Conservation (phyloP, 92 coral and sea anemone species). For the Micromussa lordhowensis region DNA sequence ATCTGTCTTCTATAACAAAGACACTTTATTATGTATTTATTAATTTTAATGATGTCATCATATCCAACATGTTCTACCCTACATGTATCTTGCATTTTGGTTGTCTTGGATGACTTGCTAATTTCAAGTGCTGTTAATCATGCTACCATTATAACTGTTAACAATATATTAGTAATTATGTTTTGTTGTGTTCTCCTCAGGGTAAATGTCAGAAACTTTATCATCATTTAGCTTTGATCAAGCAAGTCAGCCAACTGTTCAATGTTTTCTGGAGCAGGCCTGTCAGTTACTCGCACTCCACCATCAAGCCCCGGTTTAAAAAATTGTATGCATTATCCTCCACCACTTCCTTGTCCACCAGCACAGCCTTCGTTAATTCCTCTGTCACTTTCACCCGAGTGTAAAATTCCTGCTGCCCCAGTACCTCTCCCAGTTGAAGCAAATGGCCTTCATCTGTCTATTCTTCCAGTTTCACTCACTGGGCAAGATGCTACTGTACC, state of each 20-base stretch:
- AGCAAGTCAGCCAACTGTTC: not conserved
- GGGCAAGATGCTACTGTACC: constrained; percentile 18
- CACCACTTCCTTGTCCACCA: constrained; percentile 84
- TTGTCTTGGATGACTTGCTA: too few relatives aligned
- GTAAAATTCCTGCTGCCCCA: constrained; percentile 29
- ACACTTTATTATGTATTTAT: too few relatives aligned
- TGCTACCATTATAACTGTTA: too few relatives aligned
- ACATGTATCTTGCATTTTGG: too few relatives aligned
- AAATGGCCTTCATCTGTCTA: not conserved
- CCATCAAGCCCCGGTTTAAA: constrained; percentile 37
- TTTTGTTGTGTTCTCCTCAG: not conserved
- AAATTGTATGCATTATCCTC: constrained; percentile 63
- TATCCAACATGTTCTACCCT: too few relatives aligned
- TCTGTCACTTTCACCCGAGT: constrained; percentile 27
- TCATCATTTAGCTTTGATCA: not conserved
- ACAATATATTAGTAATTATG: too few relatives aligned
- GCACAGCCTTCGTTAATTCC: constrained; percentile 44
- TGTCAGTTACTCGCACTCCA: constrained; percentile 47
- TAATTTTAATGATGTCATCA: too few relatives aligned
- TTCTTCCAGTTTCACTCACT: not conserved
- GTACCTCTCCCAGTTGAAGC: not conserved
- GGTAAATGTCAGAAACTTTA: not conserved
- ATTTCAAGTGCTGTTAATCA: too few relatives aligned
- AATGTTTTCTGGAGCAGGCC: constrained; percentile 49
- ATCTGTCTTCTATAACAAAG: too few relatives aligned